These are phyloP conservation scores for Albula glossodonta DNA, from an alignment of 2,113 vertebrate species.

Conservation along the genomic window DNA sequence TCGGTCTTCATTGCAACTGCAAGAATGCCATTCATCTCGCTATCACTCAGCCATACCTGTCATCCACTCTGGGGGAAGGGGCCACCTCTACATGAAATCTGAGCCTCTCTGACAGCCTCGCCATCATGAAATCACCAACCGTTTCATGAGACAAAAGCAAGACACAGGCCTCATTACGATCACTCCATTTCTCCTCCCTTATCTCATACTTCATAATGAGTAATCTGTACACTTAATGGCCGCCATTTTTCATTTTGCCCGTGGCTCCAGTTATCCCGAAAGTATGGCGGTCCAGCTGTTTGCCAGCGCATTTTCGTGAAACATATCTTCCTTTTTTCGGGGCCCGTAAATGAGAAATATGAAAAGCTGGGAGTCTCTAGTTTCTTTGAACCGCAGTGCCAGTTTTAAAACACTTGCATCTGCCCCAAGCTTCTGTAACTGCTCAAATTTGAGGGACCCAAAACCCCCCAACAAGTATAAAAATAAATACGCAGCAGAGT, in stretches of 20 bases:
- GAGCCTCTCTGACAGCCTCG: slow-evolving; percentile 18
- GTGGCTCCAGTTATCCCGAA: slow-evolving; percentile 26
- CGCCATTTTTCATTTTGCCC: slow-evolving; percentile 27
- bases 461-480: slow-evolving; percentile 10
- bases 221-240: slow-evolving; percentile 33
- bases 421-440: slow-evolving; percentile 19
- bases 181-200: slow-evolving; percentile 23
- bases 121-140: slow-evolving; percentile 21
- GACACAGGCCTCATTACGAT: slow-evolving; percentile 24
- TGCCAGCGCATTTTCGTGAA: slow-evolving; percentile 19
- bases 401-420: slow-evolving; percentile 27
- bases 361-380: slow-evolving; percentile 14
- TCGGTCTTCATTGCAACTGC: background rate
- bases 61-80: slow-evolving; percentile 22
- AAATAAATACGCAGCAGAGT: slow-evolving; percentile 5
- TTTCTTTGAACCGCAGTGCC: slow-evolving; percentile 23
- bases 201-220: slow-evolving; percentile 32
- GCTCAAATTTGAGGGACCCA: slow-evolving; percentile 6
- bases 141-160: slow-evolving; percentile 23
- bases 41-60: slow-evolving; percentile 25
- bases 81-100: slow-evolving; percentile 25
- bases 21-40: slow-evolving; percentile 25
- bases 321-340: slow-evolving; percentile 17
- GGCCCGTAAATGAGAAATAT: slow-evolving; percentile 2
- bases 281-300: slow-evolving; percentile 27